These are phyloP conservation scores for Stictonetta naevosa DNA, from an alignment of 2,113 vertebrate species.

Conservation along the genomic window DNA sequence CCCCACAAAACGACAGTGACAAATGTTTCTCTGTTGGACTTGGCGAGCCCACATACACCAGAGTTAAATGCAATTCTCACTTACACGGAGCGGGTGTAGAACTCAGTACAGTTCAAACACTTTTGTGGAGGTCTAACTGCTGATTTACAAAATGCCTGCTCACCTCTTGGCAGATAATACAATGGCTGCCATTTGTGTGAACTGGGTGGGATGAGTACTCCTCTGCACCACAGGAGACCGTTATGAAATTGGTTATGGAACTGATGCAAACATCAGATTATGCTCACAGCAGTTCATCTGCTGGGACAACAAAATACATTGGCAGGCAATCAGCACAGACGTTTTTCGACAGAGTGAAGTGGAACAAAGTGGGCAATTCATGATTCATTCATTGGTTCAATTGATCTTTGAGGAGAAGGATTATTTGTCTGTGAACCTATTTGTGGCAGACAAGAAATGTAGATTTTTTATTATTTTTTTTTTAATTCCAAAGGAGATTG, in stretches of 20 bases:
- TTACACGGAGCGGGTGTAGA: not conserved
- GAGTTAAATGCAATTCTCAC: not conserved
- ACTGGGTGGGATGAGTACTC: not conserved
- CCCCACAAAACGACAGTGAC: not conserved
- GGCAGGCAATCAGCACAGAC: constrained; percentile 27
- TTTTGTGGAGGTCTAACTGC: not conserved
- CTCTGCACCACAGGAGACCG: not conserved
- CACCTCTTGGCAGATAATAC: not conserved
- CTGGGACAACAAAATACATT: constrained; percentile 31
- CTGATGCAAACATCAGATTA: constrained; percentile 41
- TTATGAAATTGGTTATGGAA: constrained; percentile 22
- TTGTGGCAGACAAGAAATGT: not conserved
- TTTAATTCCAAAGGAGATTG: not conserved
- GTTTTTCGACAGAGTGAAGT: constrained; percentile 31
- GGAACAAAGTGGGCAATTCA: constrained; percentile 33
- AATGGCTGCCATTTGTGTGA: not conserved
- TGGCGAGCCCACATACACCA: not conserved
- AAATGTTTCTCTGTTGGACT: not conserved
- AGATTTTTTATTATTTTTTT: not conserved
- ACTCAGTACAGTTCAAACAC: not conserved
- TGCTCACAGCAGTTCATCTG: constrained; percentile 34
- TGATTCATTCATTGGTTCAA: constrained; percentile 32
- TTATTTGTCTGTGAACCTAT: constrained; percentile 12
- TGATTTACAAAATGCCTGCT: not conserved
- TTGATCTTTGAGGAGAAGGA: constrained; percentile 15